Evolutionary conservation across 2,797 vertebrate genomes (phyloP).

Genomic region (Myotis myotis): DNA sequence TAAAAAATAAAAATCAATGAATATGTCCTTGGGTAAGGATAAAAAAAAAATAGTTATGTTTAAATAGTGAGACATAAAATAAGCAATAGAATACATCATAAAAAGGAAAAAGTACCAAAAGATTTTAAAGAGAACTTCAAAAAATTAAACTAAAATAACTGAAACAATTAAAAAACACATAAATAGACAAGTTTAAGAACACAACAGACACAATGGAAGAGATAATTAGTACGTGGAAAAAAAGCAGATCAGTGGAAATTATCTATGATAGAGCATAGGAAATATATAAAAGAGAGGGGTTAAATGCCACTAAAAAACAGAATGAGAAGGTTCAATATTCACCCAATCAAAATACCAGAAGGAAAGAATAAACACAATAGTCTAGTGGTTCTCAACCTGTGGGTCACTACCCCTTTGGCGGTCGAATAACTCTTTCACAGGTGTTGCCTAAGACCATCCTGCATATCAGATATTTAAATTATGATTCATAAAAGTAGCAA

Average conservation of each 20-base stretch:
- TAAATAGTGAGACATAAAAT: constrained; percentile 11
- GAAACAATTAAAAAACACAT: not conserved
- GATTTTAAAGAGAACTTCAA: not conserved
- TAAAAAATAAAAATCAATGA: too few relatives aligned
- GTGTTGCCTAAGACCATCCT: too few relatives aligned
- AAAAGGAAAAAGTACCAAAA: not conserved
- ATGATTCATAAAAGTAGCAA: too few relatives aligned
- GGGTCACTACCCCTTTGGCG: too few relatives aligned
- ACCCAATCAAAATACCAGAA: not conserved
- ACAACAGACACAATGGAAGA: not conserved
- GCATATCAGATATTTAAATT: too few relatives aligned
- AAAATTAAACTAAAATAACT: constrained; percentile 9
- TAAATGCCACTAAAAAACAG: not conserved
- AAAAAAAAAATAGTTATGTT: not conserved
- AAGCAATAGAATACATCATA: not conserved
- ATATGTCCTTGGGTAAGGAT: too few relatives aligned
- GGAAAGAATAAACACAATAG: not conserved
- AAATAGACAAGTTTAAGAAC: not conserved
- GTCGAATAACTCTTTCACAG: too few relatives aligned
- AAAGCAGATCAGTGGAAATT: not conserved
- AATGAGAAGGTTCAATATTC: not conserved
- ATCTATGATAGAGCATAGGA: not conserved
- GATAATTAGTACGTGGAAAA: not conserved
- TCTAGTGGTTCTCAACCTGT: not conserved
- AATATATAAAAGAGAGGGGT: not conserved